A percentile compares a stretch with the other conserved stretches of the same genome.
These are phyloP conservation scores for Porites rus DNA, from an alignment of 92 coral and sea anemone genomes.

Conservation along the genomic window DNA sequence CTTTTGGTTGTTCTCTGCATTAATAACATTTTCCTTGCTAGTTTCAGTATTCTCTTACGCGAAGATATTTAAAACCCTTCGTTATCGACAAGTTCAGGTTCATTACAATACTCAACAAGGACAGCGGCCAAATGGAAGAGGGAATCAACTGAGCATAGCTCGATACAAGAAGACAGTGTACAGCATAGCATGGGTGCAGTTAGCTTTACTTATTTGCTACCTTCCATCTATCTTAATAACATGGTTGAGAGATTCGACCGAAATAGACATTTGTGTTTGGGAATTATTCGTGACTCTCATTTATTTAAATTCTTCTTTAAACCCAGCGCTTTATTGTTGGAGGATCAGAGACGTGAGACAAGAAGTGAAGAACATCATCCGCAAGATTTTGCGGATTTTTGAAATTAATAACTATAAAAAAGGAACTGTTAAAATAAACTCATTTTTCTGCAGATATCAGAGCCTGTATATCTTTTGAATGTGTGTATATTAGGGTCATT, in stretches of 20 bases:
- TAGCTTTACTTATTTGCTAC: background rate
- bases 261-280: no score
- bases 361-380: background rate
- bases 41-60: background rate
- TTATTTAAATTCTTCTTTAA: background rate
- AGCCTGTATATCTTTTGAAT: no score
- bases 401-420: no score
- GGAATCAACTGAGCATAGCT: background rate
- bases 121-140: background rate
- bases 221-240: fast-evolving
- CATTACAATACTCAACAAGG: background rate
- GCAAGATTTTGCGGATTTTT: background rate
- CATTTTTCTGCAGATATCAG: no score
- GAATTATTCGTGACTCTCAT: background rate
- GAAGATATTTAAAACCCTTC: background rate
- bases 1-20: no score
- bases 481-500: no score
- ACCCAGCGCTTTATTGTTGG: background rate
- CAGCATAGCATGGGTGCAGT: background rate
- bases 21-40: background rate
- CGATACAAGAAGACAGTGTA: background rate
- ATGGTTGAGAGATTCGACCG: no score
- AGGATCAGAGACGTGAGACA: background rate
- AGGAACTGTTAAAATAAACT: no score
- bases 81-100: background rate